These are phyloP conservation scores for Cremastinae sp. DNA, from an alignment of 2,888 invertebrate genomes.

Conservation along the genomic window DNA sequence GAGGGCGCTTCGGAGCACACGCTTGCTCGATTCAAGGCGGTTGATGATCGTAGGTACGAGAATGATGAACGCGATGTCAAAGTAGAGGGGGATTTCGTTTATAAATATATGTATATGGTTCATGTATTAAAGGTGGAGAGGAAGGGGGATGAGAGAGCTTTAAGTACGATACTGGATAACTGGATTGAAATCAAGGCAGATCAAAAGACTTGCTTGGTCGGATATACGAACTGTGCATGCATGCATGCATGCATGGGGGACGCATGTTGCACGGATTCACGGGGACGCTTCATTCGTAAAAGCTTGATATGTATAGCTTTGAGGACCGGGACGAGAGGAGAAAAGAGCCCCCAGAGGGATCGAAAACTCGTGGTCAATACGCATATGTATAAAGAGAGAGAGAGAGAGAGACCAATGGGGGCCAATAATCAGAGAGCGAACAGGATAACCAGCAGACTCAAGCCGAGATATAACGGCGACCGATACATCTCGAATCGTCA, in stretches of 20 bases:
- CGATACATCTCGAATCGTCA: no score
- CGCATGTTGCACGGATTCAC: no score
- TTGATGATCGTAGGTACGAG: slow-evolving; percentile 60
- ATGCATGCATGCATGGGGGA: slow-evolving; percentile 14
- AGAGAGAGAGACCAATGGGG: no score
- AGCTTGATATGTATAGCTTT: not conserved
- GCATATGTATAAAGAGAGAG: slow-evolving; percentile 35
- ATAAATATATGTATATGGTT: not conserved
- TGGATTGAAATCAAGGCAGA: slow-evolving; percentile 78
- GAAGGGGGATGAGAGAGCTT: slow-evolving; percentile 7
- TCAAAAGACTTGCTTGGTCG: slow-evolving; percentile 75
- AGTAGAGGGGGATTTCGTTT: slow-evolving; percentile 48
- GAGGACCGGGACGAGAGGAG: not conserved
- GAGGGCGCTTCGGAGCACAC: slow-evolving; percentile 14
- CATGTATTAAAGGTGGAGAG: not conserved
- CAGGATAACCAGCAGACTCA: no score
- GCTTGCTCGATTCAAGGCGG: slow-evolving; percentile 61
- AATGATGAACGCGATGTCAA: slow-evolving; percentile 46
- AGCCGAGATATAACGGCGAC: no score
- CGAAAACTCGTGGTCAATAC: no score
- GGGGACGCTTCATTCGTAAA: no score
- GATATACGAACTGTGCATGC: slow-evolving; percentile 54
- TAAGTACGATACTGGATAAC: slow-evolving; percentile 68
- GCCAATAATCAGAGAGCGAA: no score
- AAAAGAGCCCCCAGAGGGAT: slow-evolving; percentile 24